Evolutionary conservation across 2,797 vertebrate genomes (phyloP), one percentile per base, ranked within the genome.

Genomic region (Macropodus opercularis): DNA sequence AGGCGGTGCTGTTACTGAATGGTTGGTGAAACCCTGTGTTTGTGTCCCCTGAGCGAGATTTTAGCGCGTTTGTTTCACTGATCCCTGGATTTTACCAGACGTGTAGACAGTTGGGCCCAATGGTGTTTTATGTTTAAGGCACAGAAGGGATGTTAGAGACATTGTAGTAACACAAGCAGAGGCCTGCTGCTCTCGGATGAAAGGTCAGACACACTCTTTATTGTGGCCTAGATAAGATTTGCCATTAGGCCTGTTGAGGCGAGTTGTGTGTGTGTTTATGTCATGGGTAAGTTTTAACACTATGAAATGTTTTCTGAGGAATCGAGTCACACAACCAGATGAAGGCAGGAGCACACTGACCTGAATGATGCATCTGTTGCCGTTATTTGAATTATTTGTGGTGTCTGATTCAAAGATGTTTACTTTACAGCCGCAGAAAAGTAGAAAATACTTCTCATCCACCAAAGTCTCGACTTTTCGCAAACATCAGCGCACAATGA

Each of bases 191-290:
- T 48, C 54, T 60, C 64, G 40, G 74, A 81, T 82, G 62, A 88
- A 90, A 90, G 83, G 85, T 89, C 84, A 83, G 32, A 44, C 11
- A 19, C 58, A 39, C 36, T 55, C 56, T 77, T 83, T 81, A 84
- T 79, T 61, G 47, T 71, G 70, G 35, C 63, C 74, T 57, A 85
- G 85, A 90, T 90, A 83, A 79, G 81, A 75, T 73, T 76, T 60
- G 55, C 80, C 44, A 69, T 81, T 18, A 24, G 79, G 60, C 60
- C 34, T 60, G 66, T 67, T 29, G 19, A 60, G 62, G 58, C 63
- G 38, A 10, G 49, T 59, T 63, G 34, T 56, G 17, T 36, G 26
- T 39, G 22, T 38, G 32, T 23, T 5, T 22, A 43, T 38, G 46
- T 61, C 19, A 22, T 34, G 29, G 44, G 17, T 15, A 67, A n/a